Evolutionary conservation across 2,888 invertebrate genomes (phyloP), one percentile per base, ranked within the genome.

Genomic region (Arrhopalites spinosus): DNA sequence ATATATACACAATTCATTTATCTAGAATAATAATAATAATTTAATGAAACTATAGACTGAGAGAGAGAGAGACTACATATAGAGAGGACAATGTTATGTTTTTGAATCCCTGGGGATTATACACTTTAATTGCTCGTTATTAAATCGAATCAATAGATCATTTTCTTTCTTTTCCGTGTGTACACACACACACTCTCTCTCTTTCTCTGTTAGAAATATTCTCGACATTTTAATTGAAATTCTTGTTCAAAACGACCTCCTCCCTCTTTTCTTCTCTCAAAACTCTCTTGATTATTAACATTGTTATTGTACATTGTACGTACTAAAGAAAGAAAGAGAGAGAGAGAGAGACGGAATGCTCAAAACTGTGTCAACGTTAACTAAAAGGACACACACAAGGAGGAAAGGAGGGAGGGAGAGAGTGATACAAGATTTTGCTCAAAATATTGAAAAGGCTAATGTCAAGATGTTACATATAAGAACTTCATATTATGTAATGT

Each of bases 211-310:
- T 50, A 69, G 29, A 69, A 69, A 69, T 27, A 69, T 69, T 69
- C 27, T 69, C 53, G 69, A 69, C 69, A 69, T 53, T 69, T 69
- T 69, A 69, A 69, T 69, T 69, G 69, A 69, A 69, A 69, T 69
- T 53, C 69, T 69, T 69, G 25, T 30, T 67, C n/a, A 50, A 50
- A 50, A 50, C 50, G 20, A n/a, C 23, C 53, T n/a, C 20, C 23
- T 5, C n/a, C n/a, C 53, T 53, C 23, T n/a, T 47, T 7, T 1
- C n/a, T n/a, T n/a, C 36, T 36, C 20, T 53, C 23, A 15, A 1
- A n/a, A 5, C 3, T 7, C 20, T 53, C 23, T 23, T n/a, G 20
- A 5, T n/a, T 53, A 17, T n/a, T 47, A n/a, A 53, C 11, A 50
- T 50, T 15, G 15, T 50, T 50, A 50, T 50, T 50, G 45, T 45